Evolutionary conservation across 2,797 vertebrate genomes (phyloP).

Genomic region (Hephaestus fuliginosus): DNA sequence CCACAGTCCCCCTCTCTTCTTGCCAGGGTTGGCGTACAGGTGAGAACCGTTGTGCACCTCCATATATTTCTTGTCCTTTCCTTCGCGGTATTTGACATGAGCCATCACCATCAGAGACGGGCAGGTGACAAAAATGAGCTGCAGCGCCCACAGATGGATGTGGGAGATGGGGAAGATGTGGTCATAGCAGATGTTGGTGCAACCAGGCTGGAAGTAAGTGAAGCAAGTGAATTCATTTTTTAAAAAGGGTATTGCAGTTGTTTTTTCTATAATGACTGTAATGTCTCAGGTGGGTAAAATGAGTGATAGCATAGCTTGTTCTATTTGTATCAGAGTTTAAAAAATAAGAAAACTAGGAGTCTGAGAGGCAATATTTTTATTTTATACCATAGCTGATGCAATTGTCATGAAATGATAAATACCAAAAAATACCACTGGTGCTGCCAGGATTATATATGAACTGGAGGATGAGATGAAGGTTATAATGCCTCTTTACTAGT

Average conservation of each 20-base stretch:
- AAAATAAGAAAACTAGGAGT: not conserved
- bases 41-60: conserved; percentile 64
- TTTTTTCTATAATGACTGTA: not conserved
- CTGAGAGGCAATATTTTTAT: not conserved
- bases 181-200: conserved; percentile 92
- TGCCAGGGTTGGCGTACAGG: conserved; percentile 87
- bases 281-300: not conserved
- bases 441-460: not conserved
- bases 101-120: conserved; percentile 94
- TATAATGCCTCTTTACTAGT: not conserved
- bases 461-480: not conserved
- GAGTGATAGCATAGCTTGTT: not conserved
- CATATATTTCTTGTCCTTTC: conserved; percentile 84
- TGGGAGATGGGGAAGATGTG: conserved; percentile 95
- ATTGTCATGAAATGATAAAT: conserved; percentile 23
- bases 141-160: conserved; percentile 96
- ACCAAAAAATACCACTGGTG: conserved; percentile 1
- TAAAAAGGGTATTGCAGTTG: fast-evolving
- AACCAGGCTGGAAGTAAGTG: conserved; percentile 85
- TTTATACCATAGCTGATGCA: not conserved
- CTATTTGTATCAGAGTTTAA: not conserved
- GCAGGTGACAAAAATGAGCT: conserved; percentile 96
- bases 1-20: conserved; percentile 94
- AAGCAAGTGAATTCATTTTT: not conserved
- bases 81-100: conserved; percentile 92